Evolutionary conservation across 2,797 vertebrate species (phyloP), one percentile per base, ranked within the genome.

Genomic region (Fistularia tabacaria): DNA sequence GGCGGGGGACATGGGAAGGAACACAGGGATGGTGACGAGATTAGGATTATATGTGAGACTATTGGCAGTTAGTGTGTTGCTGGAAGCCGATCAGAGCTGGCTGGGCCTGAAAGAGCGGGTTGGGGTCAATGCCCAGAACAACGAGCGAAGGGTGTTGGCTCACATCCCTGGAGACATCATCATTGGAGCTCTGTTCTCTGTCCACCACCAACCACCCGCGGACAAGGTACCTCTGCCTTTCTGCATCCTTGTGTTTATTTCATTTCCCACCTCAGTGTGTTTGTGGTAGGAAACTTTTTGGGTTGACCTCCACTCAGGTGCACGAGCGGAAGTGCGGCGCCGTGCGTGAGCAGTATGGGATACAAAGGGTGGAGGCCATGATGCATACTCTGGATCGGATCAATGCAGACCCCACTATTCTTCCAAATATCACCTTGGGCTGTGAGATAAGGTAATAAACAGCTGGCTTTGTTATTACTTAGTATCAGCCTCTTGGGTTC

Each of bases 351-450:
- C 97, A 99, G 69, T 99, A 99, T 49, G 97, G 97, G 42, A 99
- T 99, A 77, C 97, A 99, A 85, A 90, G 97, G 67, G 97, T 99
- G 73, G 96, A 99, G 79, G 97, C 97, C 57, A 99, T 99, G 97
- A 89, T 99, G 74, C 93, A 96, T 66, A 96, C 97, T 0, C 88
- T 99, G 71, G 97, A 99, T 66, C 91, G 93, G 61, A 99, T 99
- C 73, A 99, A 99, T 10, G 87, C 93, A 44, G 95, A 99, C 76
- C 90, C 92, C 46, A 77, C 71, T 0, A 88, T 99, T 57, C 81
- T 99, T 71, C 97, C 97, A 4, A 98, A 98, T 67, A 95, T 99
- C 77, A 93, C 92, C 0, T 79, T 99, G 54, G 97, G 97, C 76
- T 98, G 97, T 42, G 97, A 99, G 88, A 99, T 99, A 85, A 92